Conservation (phyloP, 1,140 invertebrate species). For the Pseudoatta argentina region DNA sequence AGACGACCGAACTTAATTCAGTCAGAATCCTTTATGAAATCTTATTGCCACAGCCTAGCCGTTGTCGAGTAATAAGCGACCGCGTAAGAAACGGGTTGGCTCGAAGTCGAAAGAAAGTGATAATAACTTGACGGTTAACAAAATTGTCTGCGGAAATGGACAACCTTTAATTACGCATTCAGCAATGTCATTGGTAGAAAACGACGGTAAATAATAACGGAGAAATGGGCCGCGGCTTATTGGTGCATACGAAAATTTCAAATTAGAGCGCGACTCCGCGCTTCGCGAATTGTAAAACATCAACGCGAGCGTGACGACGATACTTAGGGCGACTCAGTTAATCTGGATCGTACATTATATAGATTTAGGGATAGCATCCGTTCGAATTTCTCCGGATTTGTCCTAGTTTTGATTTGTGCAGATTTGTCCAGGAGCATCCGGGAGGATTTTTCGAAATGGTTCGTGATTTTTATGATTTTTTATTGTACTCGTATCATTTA, state of each 20-base stretch:
- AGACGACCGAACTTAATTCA: slow-evolving; percentile 32
- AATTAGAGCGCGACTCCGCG: slow-evolving; percentile 32
- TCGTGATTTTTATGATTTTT: too few species aligned
- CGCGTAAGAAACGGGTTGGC: slow-evolving; percentile 58
- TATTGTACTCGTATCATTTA: too few species aligned
- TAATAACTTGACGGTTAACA: slow-evolving; percentile 48
- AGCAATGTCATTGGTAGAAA: slow-evolving; percentile 51
- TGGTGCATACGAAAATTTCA: slow-evolving; percentile 12
- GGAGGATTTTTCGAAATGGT: too few species aligned
- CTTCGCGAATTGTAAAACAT: neutral
- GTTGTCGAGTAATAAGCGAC: slow-evolving; percentile 55
- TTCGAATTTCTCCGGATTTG: too few species aligned
- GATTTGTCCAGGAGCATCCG: too few species aligned
- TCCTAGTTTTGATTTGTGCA: too few species aligned
- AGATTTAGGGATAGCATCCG: neutral
- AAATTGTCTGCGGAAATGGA: slow-evolving; percentile 55
- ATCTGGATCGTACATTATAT: slow-evolving; percentile 7
- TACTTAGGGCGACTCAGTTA: neutral
- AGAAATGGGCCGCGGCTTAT: neutral
- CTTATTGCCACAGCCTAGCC: slow-evolving; percentile 32
- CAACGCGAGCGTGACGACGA: slow-evolving; percentile 13
- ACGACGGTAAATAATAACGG: neutral
- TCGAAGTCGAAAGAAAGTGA: slow-evolving; percentile 60
- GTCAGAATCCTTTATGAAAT: slow-evolving; percentile 58
- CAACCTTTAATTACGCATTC: slow-evolving; percentile 48